Evolutionary conservation across 64 coral and sea anemone species (phyloP), one percentile per base, ranked within the genome.

Genomic region (Cladopsammia gracilis): DNA sequence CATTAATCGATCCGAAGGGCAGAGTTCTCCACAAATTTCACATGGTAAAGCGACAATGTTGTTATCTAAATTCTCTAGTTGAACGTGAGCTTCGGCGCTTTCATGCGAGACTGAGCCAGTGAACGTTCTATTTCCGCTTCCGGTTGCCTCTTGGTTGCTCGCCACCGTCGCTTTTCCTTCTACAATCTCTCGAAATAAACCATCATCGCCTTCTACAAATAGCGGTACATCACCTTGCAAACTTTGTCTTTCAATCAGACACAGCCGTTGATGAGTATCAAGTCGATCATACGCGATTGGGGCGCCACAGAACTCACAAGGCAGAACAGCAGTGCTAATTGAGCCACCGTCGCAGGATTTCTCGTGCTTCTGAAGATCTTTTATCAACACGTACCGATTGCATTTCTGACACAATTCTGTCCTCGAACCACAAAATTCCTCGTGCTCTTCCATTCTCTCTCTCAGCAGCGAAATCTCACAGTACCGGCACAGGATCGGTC

Each of bases 21-120:
- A 93, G 3, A 93, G 69, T 20, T 87, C 91, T 48, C 72, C 60
- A 66, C 91, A 93, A 6, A 86, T 25, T 79, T 93, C 91, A 87
- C 91, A 87, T 0, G 91, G 91, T 7, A 93, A 25, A 45, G 91
- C 91, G 53, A 78, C 72, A 44, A 93, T 70, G 20, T 2, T 44
- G 52, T 70, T 64, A 6, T 75, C 82, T 47, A 2, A 18, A 20
- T 46, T 47, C 43, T 51, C 67, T 10, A 19, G 3, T 68, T 71
- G 8, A 7, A 6, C 65, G 20, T 20, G 26, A 51, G 16, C 54
- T 62, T 9, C 69, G 3, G 12, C 53, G 53, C 12, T 56, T 48
- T 73, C 43, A 59, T 60, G 10, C 22, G 42, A 58, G 25, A 12
- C 77, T 16, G 44, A 25, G 16, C 3, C 25, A 18, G 48, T 12